Evolutionary conservation across 2,797 vertebrate genomes (phyloP).

Genomic region (Alectoris magna): DNA sequence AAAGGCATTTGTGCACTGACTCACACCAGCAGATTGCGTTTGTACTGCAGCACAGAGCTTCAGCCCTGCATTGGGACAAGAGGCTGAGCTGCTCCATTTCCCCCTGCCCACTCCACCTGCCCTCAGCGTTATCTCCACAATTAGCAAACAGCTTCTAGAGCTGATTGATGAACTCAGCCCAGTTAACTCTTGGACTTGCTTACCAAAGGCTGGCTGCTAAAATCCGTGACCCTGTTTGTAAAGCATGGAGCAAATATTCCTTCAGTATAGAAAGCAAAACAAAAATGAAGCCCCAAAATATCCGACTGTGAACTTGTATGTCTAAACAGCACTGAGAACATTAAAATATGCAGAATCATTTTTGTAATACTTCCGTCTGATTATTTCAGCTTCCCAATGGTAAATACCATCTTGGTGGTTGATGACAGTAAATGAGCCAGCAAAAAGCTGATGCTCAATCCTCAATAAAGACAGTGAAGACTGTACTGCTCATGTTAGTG

Average conservation of each 20-base stretch:
- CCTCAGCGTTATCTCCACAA: background rate
- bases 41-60: fast-evolving
- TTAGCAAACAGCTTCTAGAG: background rate
- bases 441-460: background rate
- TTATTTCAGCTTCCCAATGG: background rate
- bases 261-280: background rate
- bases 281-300: background rate
- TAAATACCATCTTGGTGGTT: background rate
- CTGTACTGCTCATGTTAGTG: too few species aligned
- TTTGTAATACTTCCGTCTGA: background rate
- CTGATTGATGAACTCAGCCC: background rate
- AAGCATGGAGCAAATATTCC: background rate
- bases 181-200: background rate
- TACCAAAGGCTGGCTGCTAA: background rate
- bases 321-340: background rate
- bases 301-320: background rate
- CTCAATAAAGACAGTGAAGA: background rate
- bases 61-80: background rate
- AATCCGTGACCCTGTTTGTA: background rate
- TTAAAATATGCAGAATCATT: background rate
- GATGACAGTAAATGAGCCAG: background rate
- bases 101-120: too few species aligned
- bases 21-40: background rate
- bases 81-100: too few species aligned
- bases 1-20: background rate